These are phyloP conservation scores for Calypte anna DNA, from an alignment of 2,113 vertebrate species.

Conservation along the genomic window DNA sequence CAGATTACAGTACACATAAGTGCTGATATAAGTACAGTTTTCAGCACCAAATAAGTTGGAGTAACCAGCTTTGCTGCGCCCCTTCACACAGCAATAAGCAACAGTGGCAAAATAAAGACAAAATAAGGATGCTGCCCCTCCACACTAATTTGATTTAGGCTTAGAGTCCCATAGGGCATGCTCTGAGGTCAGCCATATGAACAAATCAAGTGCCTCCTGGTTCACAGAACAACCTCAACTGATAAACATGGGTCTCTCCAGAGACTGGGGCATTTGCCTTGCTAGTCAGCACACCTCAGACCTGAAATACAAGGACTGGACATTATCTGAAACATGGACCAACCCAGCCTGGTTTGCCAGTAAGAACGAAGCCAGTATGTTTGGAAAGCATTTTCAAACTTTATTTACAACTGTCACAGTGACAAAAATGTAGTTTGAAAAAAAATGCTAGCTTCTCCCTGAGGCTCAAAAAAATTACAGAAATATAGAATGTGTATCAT, in stretches of 20 bases:
- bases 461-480: conserved; percentile 87
- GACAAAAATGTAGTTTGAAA: conserved; percentile 86
- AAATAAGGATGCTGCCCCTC: neutral
- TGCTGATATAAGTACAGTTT: neutral
- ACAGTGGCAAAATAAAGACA: neutral
- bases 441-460: conserved; percentile 88
- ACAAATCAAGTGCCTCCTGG: neutral
- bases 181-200: neutral
- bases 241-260: neutral
- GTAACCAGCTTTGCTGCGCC: neutral
- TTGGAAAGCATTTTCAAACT: conserved; percentile 89
- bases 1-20: neutral
- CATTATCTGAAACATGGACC: neutral
- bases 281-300: neutral
- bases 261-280: neutral
- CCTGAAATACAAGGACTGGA: neutral
- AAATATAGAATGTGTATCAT: conserved; percentile 85
- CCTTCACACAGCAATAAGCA: neutral
- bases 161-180: neutral
- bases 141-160: neutral
- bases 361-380: conserved; percentile 5
- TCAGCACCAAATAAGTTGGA: neutral
- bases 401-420: conserved; percentile 91
- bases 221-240: neutral
- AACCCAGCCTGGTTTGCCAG: neutral